Evolutionary conservation across 2,797 vertebrate species (phyloP).

Genomic region (Apodemus agrarius): DNA sequence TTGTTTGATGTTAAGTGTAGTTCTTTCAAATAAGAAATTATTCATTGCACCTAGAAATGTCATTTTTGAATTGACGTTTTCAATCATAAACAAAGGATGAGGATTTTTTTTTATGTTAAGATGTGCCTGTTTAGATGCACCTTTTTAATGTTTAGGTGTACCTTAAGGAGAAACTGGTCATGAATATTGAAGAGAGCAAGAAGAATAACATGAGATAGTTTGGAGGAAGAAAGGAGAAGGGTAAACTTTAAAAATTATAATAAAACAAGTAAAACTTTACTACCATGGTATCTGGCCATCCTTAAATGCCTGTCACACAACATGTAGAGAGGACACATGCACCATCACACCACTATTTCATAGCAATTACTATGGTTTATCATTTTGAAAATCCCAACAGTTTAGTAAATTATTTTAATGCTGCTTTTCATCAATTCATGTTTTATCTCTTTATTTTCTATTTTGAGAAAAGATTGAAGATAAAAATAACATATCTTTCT

Average conservation of each 20-base stretch:
- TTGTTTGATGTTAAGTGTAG: slow-evolving; percentile 36
- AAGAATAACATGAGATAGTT: not conserved
- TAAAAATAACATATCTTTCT: not conserved
- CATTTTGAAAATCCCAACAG: not conserved
- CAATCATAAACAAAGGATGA: no score
- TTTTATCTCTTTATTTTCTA: not conserved
- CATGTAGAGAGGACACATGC: not conserved
- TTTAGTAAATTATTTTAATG: slow-evolving; percentile 12
- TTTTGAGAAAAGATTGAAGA: not conserved
- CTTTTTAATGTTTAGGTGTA: not conserved
- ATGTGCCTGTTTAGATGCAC: no score
- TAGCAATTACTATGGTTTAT: not conserved
- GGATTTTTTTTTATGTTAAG: no score
- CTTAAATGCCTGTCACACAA: not conserved
- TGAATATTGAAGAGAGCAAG: not conserved
- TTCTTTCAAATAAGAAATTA: not conserved
- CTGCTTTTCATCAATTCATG: not conserved
- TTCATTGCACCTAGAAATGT: not conserved
- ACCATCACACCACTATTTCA: not conserved
- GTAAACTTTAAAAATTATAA: not conserved
- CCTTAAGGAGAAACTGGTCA: not conserved
- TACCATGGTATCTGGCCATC: not conserved
- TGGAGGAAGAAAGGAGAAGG: not conserved
- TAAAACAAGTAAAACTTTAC: not conserved
- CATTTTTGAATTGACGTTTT: not conserved